phyloP scores from a whole-genome alignment of 2,797 vertebrate genomes.

The Onychomys arenicola region DNA sequence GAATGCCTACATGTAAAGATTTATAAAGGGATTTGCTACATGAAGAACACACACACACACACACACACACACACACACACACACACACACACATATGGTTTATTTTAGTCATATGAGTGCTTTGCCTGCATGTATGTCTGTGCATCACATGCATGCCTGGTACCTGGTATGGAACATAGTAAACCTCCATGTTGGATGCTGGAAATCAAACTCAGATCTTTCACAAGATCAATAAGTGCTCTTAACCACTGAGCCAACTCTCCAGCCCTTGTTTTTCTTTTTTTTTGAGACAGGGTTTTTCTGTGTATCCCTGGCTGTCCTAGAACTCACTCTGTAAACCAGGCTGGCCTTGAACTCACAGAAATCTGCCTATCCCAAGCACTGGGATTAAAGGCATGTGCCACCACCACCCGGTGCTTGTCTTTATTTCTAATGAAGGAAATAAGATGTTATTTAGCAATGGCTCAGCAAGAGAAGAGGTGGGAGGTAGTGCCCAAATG shows the following conservation, averaged over 20 bases:
- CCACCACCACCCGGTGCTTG: neutral
- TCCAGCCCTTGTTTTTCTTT: neutral
- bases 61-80: no score
- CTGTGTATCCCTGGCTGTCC: no score
- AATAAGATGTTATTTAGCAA: neutral
- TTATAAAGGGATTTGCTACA: no score
- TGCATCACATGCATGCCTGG: neutral
- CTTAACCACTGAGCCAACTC: neutral
- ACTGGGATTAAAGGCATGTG: no score
- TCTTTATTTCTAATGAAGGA: slow-evolving; percentile 36
- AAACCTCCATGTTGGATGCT: neutral
- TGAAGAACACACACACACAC: no score
- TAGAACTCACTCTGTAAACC: no score
- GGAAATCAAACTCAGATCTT: neutral
- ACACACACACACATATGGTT: no score
- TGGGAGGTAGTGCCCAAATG: neutral
- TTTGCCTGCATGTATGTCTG: neutral
- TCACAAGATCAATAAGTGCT: neutral
- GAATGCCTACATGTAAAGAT: no score
- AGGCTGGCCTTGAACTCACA: no score
- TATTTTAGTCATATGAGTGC: neutral
- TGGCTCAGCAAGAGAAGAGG: neutral
- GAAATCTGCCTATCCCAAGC: no score
- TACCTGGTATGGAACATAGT: neutral
- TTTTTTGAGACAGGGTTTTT: no score